These are phyloP conservation scores for rat (Rattus norvegicus) DNA, from an alignment of 2,113 vertebrate genomes.

Conservation along the genomic window GRCr8 NC_086029.1:38856501-38857000, in stretches of 20 bases:
- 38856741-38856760: background rate
- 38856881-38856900: background rate
- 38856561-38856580: background rate
- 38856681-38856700: background rate
- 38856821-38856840: background rate
- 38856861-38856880: background rate
- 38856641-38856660: constrained; percentile 3
- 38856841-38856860: background rate
- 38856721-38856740: background rate
- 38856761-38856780: background rate
- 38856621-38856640: background rate
- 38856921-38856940: background rate
- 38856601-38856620: background rate
- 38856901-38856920: background rate
- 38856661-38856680: background rate
- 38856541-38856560: background rate
- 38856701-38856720: background rate
- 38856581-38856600: background rate
- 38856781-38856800: background rate
- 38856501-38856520: background rate
- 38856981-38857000: background rate
- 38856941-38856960: background rate
- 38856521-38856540: background rate
- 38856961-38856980: background rate
- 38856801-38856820: background rate